Evolutionary conservation across 1,140 invertebrate species (phyloP), one percentile per base, ranked within the genome.

Genomic region (Drosophila persimilis): DNA sequence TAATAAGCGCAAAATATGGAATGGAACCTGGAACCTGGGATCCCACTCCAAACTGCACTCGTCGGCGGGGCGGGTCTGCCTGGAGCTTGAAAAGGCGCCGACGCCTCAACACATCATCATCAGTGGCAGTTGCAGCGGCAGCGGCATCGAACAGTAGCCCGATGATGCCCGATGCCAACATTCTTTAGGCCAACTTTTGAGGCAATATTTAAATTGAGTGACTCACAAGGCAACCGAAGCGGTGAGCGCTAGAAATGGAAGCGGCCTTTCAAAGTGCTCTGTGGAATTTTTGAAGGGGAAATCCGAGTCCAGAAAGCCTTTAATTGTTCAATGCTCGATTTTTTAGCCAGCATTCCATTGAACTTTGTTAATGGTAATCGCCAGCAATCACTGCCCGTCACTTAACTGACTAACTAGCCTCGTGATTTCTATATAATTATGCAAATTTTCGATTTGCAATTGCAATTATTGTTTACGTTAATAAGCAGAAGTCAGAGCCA

Each of bases 381-480:
- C 17, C n/a, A 31, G 29, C 72, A 75, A 65, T 75, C 72, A 75
- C 39, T 26, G 45, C 22, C 31, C 75, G 48, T 60, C n/a, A n/a
- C n/a, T 80, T 79, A 85, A 72, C 59, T 67, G 24, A 88, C 46
- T 79, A 81, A 86, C 67, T 81, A 83, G 77, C 84, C 83, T 88
- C 79, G 83, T 79, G 83, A 88, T 88, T 88, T 89, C 83, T 88
- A 88, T 77, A 88, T 79, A 83, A 88, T 88, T 88, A 88, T 88
- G 78, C 83, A 88, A 81, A 88, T 88, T 89, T 80, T 51, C 13
- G 60, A 56, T 73, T 73, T 73, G 70, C 54, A 76, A 76, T 59
- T 66, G 75, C 83, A 88, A 88, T 88, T 88, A 88, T 88, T 88
- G 0, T 78, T 50, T 59, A 83, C 74, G 69, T 85, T 77, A 80